Percentiles rank a stretch among this genome's conserved stretches.
phyloP scores from a whole-genome alignment of 2,888 invertebrate species.

The Aleiodes leptofemur region DNA sequence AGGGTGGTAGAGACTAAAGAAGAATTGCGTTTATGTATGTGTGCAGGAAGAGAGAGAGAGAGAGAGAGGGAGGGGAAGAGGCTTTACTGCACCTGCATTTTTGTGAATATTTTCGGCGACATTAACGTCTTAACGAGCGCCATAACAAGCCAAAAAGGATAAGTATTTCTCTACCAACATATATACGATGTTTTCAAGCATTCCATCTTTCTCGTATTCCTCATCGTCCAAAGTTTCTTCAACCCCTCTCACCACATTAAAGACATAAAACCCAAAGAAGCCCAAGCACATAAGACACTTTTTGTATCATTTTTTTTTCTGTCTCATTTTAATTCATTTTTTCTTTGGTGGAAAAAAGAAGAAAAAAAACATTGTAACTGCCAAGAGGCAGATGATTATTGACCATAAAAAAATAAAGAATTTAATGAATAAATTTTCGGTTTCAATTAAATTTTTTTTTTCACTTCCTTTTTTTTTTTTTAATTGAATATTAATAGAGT shows the following conservation, averaged over 20 bases:
- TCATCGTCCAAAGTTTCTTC: slow-evolving; percentile 31
- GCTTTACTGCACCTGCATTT: slow-evolving; percentile 72
- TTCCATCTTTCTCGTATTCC: slow-evolving; percentile 40
- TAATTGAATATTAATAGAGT: too few relatives aligned
- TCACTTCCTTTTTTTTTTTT: too few relatives aligned
- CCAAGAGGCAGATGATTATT: slow-evolving; percentile 48
- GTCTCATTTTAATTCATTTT: slow-evolving; percentile 45
- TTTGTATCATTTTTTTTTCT: neutral
- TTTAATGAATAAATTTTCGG: slow-evolving; percentile 5
- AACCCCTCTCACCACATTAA: neutral
- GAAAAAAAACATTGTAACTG: slow-evolving; percentile 47
- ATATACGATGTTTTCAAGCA: slow-evolving; percentile 9
- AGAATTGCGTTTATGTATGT: slow-evolving; percentile 28
- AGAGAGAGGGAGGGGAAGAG: slow-evolving; percentile 47
- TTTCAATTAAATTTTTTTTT: too few relatives aligned
- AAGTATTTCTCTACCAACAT: slow-evolving; percentile 47
- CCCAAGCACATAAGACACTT: neutral
- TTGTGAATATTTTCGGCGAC: slow-evolving; percentile 72
- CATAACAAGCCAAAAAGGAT: slow-evolving; percentile 69
- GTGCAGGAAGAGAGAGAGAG: slow-evolving; percentile 41
- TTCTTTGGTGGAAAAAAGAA: slow-evolving; percentile 29
- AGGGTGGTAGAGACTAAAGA: slow-evolving; percentile 54
- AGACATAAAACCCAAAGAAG: slow-evolving; percentile 3
- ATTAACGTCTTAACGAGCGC: slow-evolving; percentile 73
- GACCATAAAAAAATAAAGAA: too few relatives aligned